Evolutionary conservation across 1,140 invertebrate species (phyloP).

Genomic region (Cydia fagiglandana): DNA sequence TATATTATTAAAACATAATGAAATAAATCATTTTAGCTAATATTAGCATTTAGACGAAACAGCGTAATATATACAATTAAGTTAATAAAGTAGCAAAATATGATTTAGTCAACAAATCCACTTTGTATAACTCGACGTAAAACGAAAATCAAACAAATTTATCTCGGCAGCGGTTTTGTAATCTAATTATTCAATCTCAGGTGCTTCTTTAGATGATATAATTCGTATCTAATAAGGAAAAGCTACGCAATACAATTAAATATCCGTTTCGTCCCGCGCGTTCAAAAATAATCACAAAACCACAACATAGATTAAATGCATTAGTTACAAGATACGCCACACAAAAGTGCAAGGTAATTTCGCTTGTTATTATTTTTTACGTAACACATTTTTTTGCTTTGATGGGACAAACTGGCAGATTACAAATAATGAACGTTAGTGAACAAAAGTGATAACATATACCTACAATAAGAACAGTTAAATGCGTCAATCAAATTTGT

Average conservation of each 20-base stretch:
- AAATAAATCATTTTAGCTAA: background rate
- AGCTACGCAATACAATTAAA: background rate
- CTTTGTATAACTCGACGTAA: background rate
- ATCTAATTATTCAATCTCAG: conserved; percentile 9
- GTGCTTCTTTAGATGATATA: background rate
- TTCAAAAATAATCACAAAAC: background rate
- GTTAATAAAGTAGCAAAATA: background rate
- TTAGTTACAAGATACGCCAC: background rate
- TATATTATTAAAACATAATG: no score
- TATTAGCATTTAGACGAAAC: background rate
- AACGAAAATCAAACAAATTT: background rate
- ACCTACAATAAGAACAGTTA: no score
- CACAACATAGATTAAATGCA: background rate
- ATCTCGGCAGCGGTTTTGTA: background rate
- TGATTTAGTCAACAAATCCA: background rate
- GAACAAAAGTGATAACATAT: no score
- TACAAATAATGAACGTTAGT: no score
- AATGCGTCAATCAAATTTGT: no score
- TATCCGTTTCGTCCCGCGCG: background rate
- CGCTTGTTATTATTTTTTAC: no score
- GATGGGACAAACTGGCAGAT: no score
- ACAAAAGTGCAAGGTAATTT: background rate
- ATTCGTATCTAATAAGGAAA: background rate
- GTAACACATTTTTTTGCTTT: no score
- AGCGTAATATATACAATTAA: background rate